These are phyloP conservation scores for Sandelia bainsii DNA, from an alignment of 2,797 vertebrate genomes.

Conservation along the genomic window DNA sequence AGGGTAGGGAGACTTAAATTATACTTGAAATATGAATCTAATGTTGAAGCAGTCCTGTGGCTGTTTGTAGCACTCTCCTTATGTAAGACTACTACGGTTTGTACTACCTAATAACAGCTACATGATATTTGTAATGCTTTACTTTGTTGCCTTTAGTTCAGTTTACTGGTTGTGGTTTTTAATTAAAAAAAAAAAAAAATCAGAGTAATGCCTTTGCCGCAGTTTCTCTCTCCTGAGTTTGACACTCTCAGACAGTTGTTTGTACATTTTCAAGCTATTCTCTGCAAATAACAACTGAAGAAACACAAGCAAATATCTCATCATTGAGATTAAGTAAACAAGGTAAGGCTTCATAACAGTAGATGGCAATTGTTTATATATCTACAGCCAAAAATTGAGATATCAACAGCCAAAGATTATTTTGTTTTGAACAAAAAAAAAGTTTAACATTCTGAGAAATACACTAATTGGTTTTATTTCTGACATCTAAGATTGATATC, in stretches of 20 bases:
- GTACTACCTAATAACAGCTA: slow-evolving; percentile 9
- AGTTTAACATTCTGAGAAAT: slow-evolving; percentile 8
- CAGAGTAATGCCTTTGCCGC: not conserved
- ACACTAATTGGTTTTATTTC: not conserved
- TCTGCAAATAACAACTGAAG: not conserved
- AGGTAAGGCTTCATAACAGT: not conserved
- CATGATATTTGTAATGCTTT: slow-evolving; percentile 7
- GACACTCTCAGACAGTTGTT: not conserved
- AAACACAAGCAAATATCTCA: not conserved
- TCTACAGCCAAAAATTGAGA: not conserved
- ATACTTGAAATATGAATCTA: slow-evolving; percentile 7
- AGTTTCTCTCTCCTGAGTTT: slow-evolving; percentile 8
- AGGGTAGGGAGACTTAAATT: not conserved
- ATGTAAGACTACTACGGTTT: not conserved
- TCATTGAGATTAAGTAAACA: not conserved
- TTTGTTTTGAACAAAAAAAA: slow-evolving; percentile 1
- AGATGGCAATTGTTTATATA: not conserved
- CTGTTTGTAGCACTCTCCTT: slow-evolving; percentile 4
- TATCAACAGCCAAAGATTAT: not conserved
- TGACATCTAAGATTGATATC: not conserved
- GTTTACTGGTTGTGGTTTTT: not conserved
- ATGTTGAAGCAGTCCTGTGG: not conserved
- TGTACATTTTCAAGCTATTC: slow-evolving; percentile 3
- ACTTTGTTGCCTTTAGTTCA: not conserved
- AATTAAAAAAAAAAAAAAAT: too few relatives aligned